Evolutionary conservation across 2,888 invertebrate species (phyloP), one percentile per base, ranked within the genome.

Genomic region (Orchesellides sinensis): DNA sequence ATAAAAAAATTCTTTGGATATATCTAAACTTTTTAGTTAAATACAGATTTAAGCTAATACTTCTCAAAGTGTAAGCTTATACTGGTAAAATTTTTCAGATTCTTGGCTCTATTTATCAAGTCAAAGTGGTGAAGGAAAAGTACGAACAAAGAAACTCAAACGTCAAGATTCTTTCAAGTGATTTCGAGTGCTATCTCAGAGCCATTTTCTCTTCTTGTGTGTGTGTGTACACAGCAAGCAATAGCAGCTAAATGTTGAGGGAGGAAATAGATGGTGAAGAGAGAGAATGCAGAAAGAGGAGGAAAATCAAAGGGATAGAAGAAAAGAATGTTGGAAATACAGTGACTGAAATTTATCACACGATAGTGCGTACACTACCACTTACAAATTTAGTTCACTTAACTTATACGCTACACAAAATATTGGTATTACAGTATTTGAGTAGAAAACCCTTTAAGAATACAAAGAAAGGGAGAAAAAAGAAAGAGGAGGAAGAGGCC

Each of bases 81-180:
- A 83, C 68, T 78, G 73, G 21, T 68, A 25, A 78, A 72, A 78
- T 83, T 83, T 83, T 83, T 83, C 70, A 83, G 65, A 83, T 83
- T 78, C 83, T 59, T 83, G 49, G 65, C 78, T 83, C 83, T 73
- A 83, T 83, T 83, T 83, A 83, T 83, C 83, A 78, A 83, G 83
- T 77, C 75, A 77, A 83, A 82, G 74, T 66, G 73, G 65, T 52
- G 65, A 77, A 74, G 74, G 63, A 74, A 69, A 65, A 70, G 65
- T 49, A 82, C 65, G 65, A 72, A 72, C 83, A 75, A 83, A 83
- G 77, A 83, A 83, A 83, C 68, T 72, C 78, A 77, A 82, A 83
- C 78, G 83, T 78, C 83, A 83, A 83, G 78, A 83, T 78, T 83
- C 77, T 73, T 83, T 83, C 83, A 73, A 83, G 83, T 83, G 83